A percentile compares a stretch with the other conserved stretches of the same genome.
These are phyloP conservation scores for Erpetoichthys calabaricus DNA, from an alignment of 2,797 vertebrate genomes.

Conservation along the genomic window DNA sequence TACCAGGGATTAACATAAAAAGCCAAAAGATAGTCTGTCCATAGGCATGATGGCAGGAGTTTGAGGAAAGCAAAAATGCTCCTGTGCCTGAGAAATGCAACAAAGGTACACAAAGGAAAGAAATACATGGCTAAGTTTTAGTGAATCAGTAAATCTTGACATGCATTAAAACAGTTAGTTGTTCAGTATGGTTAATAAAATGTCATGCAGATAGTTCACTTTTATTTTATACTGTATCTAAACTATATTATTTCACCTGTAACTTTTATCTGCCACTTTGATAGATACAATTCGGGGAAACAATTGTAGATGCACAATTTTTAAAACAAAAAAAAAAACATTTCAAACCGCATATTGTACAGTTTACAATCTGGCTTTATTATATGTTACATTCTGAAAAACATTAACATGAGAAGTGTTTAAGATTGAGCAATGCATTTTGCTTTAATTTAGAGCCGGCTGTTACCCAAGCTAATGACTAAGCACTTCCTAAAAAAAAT, in stretches of 20 bases:
- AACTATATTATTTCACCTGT: not conserved
- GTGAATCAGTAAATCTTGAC: slow-evolving; percentile 3
- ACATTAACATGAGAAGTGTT: too few species aligned
- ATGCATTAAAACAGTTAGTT: slow-evolving; percentile 37
- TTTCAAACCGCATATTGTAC: too few species aligned
- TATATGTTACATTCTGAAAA: too few species aligned
- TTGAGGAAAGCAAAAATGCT: slow-evolving; percentile 99
- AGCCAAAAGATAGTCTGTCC: slow-evolving; percentile 99
- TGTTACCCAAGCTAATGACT: too few species aligned
- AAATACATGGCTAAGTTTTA: slow-evolving; percentile 47
- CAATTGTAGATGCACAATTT: too few species aligned
- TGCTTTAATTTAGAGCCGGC: too few species aligned
- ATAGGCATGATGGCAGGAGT: slow-evolving; percentile 97
- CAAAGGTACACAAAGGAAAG: slow-evolving; percentile 36
- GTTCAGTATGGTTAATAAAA: slow-evolving; percentile 46
- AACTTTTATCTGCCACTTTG: not conserved
- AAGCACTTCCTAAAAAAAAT: too few species aligned
- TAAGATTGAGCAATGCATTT: too few species aligned
- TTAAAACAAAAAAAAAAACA: too few species aligned
- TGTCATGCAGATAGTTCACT: slow-evolving; percentile 32
- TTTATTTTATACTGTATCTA: too few species aligned
- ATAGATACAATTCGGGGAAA: too few species aligned
- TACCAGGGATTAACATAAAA: slow-evolving; percentile 99
- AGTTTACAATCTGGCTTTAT: too few species aligned
- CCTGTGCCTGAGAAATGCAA: slow-evolving; percentile 73